A percentile compares a stretch with the other conserved stretches of the same genome.
Conservation (phyloP, 2,888 invertebrate genomes). For the Rhagium mordax region DNA sequence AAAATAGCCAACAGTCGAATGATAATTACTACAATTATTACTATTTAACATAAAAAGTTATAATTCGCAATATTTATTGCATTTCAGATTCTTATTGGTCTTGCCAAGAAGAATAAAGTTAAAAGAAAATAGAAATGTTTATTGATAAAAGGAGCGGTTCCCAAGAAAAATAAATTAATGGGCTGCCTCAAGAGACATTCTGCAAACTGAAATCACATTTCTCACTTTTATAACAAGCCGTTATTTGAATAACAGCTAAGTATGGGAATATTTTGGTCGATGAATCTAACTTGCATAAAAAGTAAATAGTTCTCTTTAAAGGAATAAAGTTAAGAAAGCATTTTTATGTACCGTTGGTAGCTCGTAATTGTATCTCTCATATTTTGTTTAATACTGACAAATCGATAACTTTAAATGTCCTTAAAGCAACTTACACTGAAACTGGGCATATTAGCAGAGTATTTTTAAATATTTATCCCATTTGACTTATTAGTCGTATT, state of each 20-base stretch:
- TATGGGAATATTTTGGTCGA: background rate
- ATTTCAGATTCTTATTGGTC: background rate
- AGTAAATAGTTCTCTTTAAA: background rate
- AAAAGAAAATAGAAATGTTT: background rate
- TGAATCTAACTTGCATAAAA: background rate
- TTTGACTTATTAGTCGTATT: background rate
- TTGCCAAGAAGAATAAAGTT: background rate
- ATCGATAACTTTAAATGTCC: no score
- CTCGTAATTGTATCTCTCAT: no score
- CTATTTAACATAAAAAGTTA: background rate
- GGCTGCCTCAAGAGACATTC: background rate
- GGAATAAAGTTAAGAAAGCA: no score
- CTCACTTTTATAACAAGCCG: background rate
- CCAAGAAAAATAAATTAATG: constrained; percentile 2
- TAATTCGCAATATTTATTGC: constrained; percentile 1
- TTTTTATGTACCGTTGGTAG: no score
- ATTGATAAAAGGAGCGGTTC: constrained; percentile 14
- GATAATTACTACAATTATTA: no score
- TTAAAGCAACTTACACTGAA: no score
- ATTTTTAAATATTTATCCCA: background rate
- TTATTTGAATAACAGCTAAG: constrained; percentile 7
- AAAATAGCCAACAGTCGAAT: no score
- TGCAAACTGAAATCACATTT: background rate
- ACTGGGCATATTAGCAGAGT: no score
- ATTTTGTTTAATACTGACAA: no score